Evolutionary conservation across 2,113 vertebrate genomes (phyloP).

Genomic region (Actinemys pallida): DNA sequence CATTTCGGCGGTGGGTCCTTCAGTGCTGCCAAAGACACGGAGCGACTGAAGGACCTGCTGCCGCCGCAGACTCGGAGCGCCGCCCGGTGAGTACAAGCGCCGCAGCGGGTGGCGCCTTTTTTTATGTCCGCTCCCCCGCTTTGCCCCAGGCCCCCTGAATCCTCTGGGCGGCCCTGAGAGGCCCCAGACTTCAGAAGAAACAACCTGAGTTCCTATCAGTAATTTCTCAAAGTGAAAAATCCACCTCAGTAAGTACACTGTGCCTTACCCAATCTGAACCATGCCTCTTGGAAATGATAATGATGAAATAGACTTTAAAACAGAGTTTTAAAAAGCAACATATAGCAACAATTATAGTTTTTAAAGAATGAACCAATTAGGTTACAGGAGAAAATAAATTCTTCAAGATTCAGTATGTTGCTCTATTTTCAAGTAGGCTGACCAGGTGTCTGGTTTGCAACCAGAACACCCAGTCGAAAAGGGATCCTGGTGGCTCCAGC

Average conservation of each 20-base stretch:
- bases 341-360: background rate
- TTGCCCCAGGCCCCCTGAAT: too few species aligned
- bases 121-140: too few species aligned
- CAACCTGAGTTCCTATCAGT: background rate
- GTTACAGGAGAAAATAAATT: background rate
- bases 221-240: background rate
- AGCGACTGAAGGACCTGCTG: too few species aligned
- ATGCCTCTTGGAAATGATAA: background rate
- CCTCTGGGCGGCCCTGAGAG: background rate
- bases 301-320: background rate
- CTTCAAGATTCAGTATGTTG: background rate
- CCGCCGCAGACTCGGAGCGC: too few species aligned
- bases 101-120: too few species aligned
- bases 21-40: too few species aligned
- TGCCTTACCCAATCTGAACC: rapidly evolving
- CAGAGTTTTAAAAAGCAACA: background rate
- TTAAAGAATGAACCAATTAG: background rate
- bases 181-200: background rate
- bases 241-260: rapidly evolving
- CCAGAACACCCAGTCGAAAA: too few species aligned
- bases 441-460: too few species aligned
- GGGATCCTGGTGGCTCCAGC: too few species aligned
- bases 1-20: too few species aligned
- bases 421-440: background rate
- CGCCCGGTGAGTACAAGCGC: too few species aligned